Conservation (phyloP, 1,140 invertebrate genomes). For the Rhopalosiphum padi region DNA sequence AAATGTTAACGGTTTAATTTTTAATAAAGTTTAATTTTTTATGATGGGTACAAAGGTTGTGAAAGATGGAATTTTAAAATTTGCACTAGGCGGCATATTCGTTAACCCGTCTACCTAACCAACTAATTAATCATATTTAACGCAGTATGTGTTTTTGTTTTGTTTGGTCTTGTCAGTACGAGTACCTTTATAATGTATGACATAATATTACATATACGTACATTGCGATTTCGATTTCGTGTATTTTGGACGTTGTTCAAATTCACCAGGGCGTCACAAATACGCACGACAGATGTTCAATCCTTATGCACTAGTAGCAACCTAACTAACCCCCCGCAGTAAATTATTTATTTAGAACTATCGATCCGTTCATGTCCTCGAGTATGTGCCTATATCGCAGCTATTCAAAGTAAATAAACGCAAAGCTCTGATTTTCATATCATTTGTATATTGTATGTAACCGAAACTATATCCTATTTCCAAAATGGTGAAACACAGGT, state of each 20-base stretch:
- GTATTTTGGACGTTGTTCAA: background rate
- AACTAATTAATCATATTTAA: conserved; percentile 2
- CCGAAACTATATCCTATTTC: background rate
- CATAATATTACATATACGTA: background rate
- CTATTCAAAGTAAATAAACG: background rate
- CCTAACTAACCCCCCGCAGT: background rate
- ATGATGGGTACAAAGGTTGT: too few relatives aligned
- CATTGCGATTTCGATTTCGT: background rate
- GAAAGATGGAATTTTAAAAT: too few relatives aligned
- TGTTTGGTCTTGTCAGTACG: background rate
- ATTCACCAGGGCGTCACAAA: background rate
- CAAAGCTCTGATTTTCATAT: background rate
- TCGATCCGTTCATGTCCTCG: background rate
- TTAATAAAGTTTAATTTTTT: too few relatives aligned
- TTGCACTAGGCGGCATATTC: too few relatives aligned
- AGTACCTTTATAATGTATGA: background rate
- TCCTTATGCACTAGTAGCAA: background rate
- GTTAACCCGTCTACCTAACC: background rate
- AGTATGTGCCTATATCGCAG: background rate
- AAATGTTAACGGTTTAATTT: too few relatives aligned
- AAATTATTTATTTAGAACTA: background rate
- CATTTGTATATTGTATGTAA: background rate
- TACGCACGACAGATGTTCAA: background rate
- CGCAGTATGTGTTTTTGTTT: background rate
- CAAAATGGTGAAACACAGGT: background rate